These are phyloP conservation scores for Paragorgia papillata DNA, from an alignment of 92 coral and sea anemone genomes.

Conservation along the genomic window DNA sequence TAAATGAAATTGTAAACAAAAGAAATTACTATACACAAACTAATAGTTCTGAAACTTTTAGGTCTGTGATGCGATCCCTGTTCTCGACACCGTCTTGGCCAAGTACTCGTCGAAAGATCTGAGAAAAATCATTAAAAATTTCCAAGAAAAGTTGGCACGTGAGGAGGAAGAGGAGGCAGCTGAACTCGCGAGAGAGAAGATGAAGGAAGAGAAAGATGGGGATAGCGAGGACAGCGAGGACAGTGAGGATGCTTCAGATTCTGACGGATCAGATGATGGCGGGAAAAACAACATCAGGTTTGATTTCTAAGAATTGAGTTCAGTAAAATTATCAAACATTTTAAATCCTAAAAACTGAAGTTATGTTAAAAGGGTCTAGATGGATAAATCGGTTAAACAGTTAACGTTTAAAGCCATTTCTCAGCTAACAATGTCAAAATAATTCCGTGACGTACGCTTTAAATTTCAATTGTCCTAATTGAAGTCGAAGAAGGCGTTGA, in stretches of 20 bases:
- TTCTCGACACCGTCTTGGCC: constrained; percentile 60
- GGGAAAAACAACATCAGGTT: background rate
- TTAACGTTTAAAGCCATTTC: no score
- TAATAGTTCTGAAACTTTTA: no score
- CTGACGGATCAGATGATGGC: background rate
- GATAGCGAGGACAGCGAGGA: constrained; percentile 15
- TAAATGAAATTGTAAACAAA: no score
- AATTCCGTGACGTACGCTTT: no score
- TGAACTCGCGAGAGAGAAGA: background rate
- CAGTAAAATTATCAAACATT: no score
- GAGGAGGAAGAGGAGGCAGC: constrained; percentile 1
- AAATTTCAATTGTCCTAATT: no score
- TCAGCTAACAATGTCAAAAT: no score
- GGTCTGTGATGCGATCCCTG: constrained; percentile 79
- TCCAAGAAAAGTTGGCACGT: constrained; percentile 1
- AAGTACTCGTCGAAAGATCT: constrained; percentile 62
- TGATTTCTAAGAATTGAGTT: background rate
- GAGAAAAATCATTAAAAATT: constrained; percentile 44
- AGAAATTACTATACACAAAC: no score
- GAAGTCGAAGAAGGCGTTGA: no score
- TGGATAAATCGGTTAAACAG: no score
- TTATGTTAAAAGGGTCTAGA: no score
- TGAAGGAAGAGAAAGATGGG: background rate
- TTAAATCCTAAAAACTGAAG: no score
- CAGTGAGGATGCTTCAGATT: background rate